A percentile compares a stretch with the other conserved stretches of the same genome.
Conservation (phyloP, 64 coral and sea anemone genomes). For the Pachyseris speciosa region DNA sequence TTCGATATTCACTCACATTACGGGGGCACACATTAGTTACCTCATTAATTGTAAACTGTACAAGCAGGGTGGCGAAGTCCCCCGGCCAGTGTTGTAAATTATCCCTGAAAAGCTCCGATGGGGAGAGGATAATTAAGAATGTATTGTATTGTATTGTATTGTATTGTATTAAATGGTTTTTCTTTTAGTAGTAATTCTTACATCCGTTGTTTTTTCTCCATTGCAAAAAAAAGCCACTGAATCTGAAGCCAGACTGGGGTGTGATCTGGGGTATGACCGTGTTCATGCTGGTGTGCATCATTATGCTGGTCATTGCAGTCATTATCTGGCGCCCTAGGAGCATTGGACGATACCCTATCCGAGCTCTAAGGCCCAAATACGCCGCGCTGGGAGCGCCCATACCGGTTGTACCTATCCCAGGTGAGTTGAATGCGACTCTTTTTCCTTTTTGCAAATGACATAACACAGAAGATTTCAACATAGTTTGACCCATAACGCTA, state of each 20-base stretch:
- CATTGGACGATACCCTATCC: conserved; percentile 88
- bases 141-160: too few relatives aligned
- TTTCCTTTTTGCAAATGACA: too few relatives aligned
- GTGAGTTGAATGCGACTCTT: background rate
- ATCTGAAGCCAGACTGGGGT: conserved; percentile 89
- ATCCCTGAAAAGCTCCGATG: too few relatives aligned
- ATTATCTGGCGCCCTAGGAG: conserved; percentile 98
- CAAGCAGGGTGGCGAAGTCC: too few relatives aligned
- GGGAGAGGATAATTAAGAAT: too few relatives aligned
- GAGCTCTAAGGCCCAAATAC: conserved; percentile 92
- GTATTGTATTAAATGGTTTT: too few relatives aligned
- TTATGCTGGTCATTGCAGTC: conserved; percentile 94
- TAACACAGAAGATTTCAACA: too few relatives aligned
- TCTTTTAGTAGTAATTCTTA: background rate
- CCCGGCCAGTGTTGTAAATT: too few relatives aligned
- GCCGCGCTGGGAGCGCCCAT: conserved; percentile 94
- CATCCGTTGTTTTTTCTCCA: background rate
- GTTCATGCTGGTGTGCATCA: conserved; percentile 93
- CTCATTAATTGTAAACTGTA: too few relatives aligned
- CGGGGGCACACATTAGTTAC: too few relatives aligned
- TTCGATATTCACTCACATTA: too few relatives aligned
- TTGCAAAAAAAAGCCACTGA: conserved; percentile 65
- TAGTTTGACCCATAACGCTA: too few relatives aligned
- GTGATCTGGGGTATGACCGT: conserved; percentile 95
- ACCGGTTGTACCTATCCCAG: conserved; percentile 95